A percentile compares a stretch with the other conserved stretches of the same genome.
phyloP scores from a whole-genome alignment of 2,888 invertebrate species.

The Calameuta pallipes region DNA sequence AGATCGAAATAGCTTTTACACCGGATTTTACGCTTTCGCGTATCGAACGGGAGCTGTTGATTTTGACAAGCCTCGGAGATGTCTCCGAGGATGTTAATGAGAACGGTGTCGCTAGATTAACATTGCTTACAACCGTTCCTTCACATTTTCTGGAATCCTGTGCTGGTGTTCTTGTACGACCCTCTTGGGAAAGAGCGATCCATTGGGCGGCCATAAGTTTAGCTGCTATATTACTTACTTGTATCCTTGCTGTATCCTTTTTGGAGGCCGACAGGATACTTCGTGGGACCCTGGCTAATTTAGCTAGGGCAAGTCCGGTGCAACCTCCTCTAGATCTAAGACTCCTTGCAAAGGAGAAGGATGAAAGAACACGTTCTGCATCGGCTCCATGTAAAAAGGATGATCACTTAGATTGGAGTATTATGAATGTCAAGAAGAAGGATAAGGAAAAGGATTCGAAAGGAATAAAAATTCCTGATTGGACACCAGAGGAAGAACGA shows the following conservation, averaged over 20 bases:
- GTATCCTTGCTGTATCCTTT: conserved; percentile 76
- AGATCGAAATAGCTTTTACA: conserved; percentile 88
- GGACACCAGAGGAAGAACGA: conserved; percentile 58
- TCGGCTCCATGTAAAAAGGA: conserved; percentile 41
- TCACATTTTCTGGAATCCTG: conserved; percentile 76
- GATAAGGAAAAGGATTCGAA: conserved; percentile 51
- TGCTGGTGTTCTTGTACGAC: conserved; percentile 76
- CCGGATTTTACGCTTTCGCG: conserved; percentile 87
- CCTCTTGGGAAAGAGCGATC: conserved; percentile 80
- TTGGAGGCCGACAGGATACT: conserved; percentile 80
- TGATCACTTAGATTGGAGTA: conserved; percentile 52
- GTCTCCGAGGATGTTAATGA: conserved; percentile 20
- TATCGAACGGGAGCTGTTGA: conserved; percentile 74
- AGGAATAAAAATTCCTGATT: conserved; percentile 55
- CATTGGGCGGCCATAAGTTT: conserved; percentile 74
- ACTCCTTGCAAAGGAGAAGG: conserved; percentile 57
- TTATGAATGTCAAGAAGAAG: conserved; percentile 53
- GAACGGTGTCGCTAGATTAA: conserved; percentile 51
- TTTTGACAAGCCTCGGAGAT: conserved; percentile 72
- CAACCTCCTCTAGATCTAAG: conserved; percentile 75
- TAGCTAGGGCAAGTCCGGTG: conserved; percentile 69
- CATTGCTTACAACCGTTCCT: conserved; percentile 69
- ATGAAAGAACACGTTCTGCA: conserved; percentile 19
- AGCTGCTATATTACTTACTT: conserved; percentile 73
- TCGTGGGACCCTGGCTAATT: conserved; percentile 67